A percentile compares a stretch with the other conserved stretches of the same genome.
phyloP scores from a whole-genome alignment of 2,888 invertebrate genomes.

The Strigamia transsilvanica region DNA sequence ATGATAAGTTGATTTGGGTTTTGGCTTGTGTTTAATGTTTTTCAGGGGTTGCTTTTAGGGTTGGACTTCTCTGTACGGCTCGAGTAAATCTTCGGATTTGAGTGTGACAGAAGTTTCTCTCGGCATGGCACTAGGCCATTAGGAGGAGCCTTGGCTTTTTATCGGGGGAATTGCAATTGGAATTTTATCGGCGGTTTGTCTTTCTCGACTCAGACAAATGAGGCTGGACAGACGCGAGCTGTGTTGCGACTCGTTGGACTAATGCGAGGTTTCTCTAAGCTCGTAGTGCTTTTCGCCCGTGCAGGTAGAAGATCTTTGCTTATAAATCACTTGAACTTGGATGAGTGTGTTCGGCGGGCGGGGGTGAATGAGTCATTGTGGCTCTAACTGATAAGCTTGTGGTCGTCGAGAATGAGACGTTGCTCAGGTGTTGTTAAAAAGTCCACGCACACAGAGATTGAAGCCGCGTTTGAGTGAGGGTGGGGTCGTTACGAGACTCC shows the following conservation, averaged over 20 bases:
- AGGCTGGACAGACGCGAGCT: constrained; percentile 43
- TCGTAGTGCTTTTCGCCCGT: constrained; percentile 35
- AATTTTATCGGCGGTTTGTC: constrained; percentile 50
- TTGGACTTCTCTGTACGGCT: constrained; percentile 42
- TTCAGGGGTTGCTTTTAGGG: constrained; percentile 36
- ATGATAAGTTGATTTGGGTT: constrained; percentile 34
- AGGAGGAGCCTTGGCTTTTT: constrained; percentile 49
- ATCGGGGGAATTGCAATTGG: constrained; percentile 51
- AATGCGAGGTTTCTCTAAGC: constrained; percentile 31
- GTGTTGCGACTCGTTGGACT: constrained; percentile 48
- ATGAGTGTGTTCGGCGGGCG: neutral
- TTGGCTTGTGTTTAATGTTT: constrained; percentile 4
- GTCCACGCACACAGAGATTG: constrained; percentile 45
- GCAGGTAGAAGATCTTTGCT: constrained; percentile 35
- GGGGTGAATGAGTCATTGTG: constrained; percentile 23
- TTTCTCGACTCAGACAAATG: constrained; percentile 47
- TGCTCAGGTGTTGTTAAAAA: constrained; percentile 47
- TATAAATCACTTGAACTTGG: constrained; percentile 37
- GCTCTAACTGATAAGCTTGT: constrained; percentile 38
- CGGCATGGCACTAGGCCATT: constrained; percentile 45
- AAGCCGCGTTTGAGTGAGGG: constrained; percentile 36
- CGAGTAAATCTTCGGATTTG: constrained; percentile 47
- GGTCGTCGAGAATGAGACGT: constrained; percentile 8
- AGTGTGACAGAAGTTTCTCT: constrained; percentile 44
- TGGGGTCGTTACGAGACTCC: constrained; percentile 49